Evolutionary conservation across 2,797 vertebrate species (phyloP), one percentile per base, ranked within the genome.

Genomic region (Urosaurus nigricauda): DNA sequence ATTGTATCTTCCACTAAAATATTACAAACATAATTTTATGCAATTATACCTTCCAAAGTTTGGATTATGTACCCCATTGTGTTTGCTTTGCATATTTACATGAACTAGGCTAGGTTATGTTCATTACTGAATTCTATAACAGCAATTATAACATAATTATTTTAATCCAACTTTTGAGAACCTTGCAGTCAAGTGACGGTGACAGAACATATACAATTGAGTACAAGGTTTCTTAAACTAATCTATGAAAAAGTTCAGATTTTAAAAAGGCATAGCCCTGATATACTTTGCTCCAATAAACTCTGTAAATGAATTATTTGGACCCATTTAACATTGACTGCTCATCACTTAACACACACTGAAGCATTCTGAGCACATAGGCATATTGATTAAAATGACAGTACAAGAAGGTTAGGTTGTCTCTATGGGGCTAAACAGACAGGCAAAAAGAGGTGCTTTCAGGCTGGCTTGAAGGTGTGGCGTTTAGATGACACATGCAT

Each of bases 101-200:
- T 0, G n/a, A 94, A 92, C 80, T 51, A 79, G 88, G 73, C 91
- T 87, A 90, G 21, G 92, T 92, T 90, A 87, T 92, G 90, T 93
- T 89, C 91, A 83, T 91, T 91, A 90, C 91, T 95, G 93, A 87
- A 90, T 93, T 94, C 95, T 91, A 95, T 95, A 92, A 92, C 65
- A 93, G 74, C 77, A 91, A 92, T 93, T 95, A 87, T 65, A 86
- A 88, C 83, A 91, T 88, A 87, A 81, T 93, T 92, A 93, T 92
- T 53, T 90, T 94, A 95, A 95, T 89, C 93, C 87, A 89, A 88
- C 88, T 95, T 96, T 93, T 79, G 88, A 63, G 85, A 95, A 95
- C 88, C 79, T 77, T 89, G 88, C 92, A 93, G 85, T 82, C 88
- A 91, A 88, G 21, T 26, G 26, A 90, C 84, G 79, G 89, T 94